Base-by-base conservation (phyloP, 2,797 vertebrate genomes). In the Malurus leucopterus region DNA sequence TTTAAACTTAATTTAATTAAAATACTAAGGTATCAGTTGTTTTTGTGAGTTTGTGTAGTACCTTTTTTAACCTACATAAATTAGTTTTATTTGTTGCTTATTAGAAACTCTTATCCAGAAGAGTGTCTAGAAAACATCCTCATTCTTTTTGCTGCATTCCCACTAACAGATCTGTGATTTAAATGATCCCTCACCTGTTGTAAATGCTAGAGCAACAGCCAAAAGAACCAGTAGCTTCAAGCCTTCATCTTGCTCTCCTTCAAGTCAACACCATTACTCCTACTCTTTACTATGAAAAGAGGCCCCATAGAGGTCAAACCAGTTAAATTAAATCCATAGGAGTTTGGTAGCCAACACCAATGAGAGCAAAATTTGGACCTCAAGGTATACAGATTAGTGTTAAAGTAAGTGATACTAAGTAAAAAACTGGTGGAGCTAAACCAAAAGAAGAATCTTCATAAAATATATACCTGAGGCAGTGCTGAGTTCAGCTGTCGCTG, bases 401-500 rank as follows among this genome's bases (percentile, higher is more conserved):
- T 90, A 59, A 83, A 77, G 27, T 61, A 75, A 38, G 38, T 6
- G 34, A 5, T n/a, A 74, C 77, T 29, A 51, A 70, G 19, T 32
- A 64, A 61, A 87, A 90, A 50, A 64, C 1, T 16, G 18, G 34
- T 57, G 14, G 65, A 86, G 8, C 4, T 64, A 29, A 57, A 74
- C 54, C 49, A 80, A 22, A 58, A 65, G 24, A 14, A 57, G 5
- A 26, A 58, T 11, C 24, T 63, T 82, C 43, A n/a, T 23, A 44
- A 55, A 41, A 17, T 51, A 40, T 95, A 24, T 96, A 99, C 99
- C 99, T 99, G 99, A 81, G 99, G 99, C 96, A 99, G 96, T 89
- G 99, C 99, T 50, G 99, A 99, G 97, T 98, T 99, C 84, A 99
- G 98, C 96, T 99, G 99, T 72, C 99, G 97, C 96, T 99, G 99